Conservation (phyloP, 2,113 vertebrate genomes). For the Rhea americana region DNA sequence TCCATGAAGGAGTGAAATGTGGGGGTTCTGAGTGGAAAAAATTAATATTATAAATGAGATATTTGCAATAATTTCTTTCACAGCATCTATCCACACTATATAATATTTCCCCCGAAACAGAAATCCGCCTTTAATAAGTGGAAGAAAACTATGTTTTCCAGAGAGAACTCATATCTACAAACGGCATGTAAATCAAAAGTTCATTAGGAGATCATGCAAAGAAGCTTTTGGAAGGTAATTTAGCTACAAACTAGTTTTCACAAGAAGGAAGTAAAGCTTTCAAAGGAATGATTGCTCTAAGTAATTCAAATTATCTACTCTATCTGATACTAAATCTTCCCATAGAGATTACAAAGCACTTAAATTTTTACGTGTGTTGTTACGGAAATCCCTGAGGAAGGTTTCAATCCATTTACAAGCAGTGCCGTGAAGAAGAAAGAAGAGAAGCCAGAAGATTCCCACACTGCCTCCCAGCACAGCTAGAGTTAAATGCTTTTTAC, state of each 20-base stretch:
- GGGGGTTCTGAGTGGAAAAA: slow-evolving; percentile 18
- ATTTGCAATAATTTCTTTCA: slow-evolving; percentile 36
- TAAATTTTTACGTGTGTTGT: slow-evolving; percentile 40
- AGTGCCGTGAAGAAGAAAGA: background rate
- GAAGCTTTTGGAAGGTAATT: slow-evolving; percentile 47
- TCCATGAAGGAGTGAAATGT: background rate
- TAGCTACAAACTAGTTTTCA: slow-evolving; percentile 30
- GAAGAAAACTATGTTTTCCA: slow-evolving; percentile 8
- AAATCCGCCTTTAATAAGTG: slow-evolving; percentile 20
- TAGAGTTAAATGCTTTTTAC: slow-evolving; percentile 37
- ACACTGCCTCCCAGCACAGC: background rate
- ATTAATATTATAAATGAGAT: slow-evolving; percentile 33
- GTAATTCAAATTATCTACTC: slow-evolving; percentile 56
- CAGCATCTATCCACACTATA: background rate
- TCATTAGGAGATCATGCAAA: slow-evolving; percentile 17
- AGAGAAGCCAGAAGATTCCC: background rate
- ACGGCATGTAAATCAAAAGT: slow-evolving; percentile 3
- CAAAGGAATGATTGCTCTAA: slow-evolving; percentile 42
- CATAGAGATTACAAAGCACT: slow-evolving; percentile 46
- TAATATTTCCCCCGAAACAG: slow-evolving; percentile 22
- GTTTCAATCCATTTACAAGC: slow-evolving; percentile 28
- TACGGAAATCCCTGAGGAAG: slow-evolving; percentile 27
- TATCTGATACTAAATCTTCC: slow-evolving; percentile 45
- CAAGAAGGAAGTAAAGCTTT: slow-evolving; percentile 36
- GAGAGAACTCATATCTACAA: slow-evolving; percentile 26